Percentiles rank a stretch among this genome's conserved stretches.
phyloP scores from a whole-genome alignment of 2,888 invertebrate species.

The Resseliella maxima region DNA sequence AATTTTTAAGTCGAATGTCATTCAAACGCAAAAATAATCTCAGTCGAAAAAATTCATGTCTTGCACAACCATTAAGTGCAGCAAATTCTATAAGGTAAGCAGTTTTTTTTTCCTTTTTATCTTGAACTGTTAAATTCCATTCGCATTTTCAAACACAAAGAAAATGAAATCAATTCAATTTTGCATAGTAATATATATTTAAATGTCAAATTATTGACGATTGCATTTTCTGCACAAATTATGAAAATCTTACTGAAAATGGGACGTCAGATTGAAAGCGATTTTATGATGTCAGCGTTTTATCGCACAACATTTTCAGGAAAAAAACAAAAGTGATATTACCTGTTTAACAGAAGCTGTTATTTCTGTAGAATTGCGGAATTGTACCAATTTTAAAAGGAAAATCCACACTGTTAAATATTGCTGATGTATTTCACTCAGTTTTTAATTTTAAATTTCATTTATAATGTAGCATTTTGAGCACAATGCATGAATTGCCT shows the following conservation, averaged over 20 bases:
- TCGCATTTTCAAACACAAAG: too few species aligned
- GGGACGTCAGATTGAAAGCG: not conserved
- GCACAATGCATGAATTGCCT: not conserved
- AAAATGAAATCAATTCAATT: not conserved
- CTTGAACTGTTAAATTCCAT: not conserved
- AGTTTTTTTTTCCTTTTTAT: not conserved
- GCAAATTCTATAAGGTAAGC: slow-evolving; percentile 67
- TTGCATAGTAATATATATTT: not conserved
- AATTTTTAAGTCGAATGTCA: slow-evolving; percentile 67
- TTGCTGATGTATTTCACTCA: not conserved
- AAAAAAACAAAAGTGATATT: too few species aligned
- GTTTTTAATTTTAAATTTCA: not conserved
- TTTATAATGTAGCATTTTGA: not conserved
- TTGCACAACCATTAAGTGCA: slow-evolving; percentile 63
- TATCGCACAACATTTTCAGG: not conserved
- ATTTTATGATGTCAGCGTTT: not conserved
- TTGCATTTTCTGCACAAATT: not conserved
- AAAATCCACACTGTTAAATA: not conserved
- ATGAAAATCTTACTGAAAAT: not conserved
- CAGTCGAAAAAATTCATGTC: slow-evolving; percentile 47
- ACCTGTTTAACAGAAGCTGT: too few species aligned
- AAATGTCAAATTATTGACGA: not conserved
- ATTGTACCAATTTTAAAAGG: too few species aligned
- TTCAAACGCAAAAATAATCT: slow-evolving; percentile 64
- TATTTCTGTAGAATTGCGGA: too few species aligned